phyloP scores from a whole-genome alignment of 2,113 vertebrate genomes.

The Barnardius zonarius region DNA sequence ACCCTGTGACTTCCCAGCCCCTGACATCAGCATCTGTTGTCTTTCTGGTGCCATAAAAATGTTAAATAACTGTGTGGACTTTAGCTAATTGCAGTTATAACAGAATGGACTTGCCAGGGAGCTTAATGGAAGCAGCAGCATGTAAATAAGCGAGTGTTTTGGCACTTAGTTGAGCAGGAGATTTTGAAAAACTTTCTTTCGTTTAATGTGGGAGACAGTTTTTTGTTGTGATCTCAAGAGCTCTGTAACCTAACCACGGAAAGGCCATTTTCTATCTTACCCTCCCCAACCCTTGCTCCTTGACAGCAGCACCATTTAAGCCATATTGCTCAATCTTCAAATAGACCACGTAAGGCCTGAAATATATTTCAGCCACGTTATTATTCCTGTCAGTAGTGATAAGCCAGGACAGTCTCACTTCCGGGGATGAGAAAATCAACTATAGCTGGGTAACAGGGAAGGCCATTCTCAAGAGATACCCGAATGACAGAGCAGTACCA shows the following conservation, averaged over 20 bases:
- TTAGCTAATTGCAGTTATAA: neutral
- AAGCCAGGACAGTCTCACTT: neutral
- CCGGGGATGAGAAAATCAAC: neutral
- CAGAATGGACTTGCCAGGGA: neutral
- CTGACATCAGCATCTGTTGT: neutral
- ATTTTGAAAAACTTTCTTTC: neutral
- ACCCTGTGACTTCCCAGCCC: neutral
- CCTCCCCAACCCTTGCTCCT: neutral
- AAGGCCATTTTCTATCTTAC: neutral
- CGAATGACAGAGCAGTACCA: accelerated
- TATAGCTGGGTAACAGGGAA: neutral
- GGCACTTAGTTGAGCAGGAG: neutral
- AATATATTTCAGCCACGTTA: neutral
- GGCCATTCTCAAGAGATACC: neutral
- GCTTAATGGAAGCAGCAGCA: neutral
- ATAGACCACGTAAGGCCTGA: neutral
- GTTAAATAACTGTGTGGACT: neutral
- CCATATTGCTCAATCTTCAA: neutral
- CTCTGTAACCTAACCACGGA: neutral
- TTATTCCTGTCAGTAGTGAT: neutral
- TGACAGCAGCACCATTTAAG: neutral
- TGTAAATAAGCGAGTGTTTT: neutral
- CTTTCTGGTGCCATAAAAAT: neutral
- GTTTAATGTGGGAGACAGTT: neutral
- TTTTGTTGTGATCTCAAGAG: neutral